These are phyloP conservation scores for Labrus mixtus DNA, from an alignment of 2,113 vertebrate genomes.

Conservation along the genomic window DNA sequence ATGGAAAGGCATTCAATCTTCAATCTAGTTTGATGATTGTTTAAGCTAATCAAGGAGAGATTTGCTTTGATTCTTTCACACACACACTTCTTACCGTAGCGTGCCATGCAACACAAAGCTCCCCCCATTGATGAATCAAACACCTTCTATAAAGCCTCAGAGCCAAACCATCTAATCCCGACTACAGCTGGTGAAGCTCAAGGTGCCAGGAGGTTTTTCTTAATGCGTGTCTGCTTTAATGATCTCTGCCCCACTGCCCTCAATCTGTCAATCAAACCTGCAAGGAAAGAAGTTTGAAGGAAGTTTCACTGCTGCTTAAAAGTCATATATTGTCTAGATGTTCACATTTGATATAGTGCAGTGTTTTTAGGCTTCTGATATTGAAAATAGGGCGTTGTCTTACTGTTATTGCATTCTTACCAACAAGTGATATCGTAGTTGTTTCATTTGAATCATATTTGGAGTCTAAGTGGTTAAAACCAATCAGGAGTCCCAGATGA, in stretches of 20 bases:
- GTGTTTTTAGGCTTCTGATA: not conserved
- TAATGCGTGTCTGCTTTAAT: conserved; percentile 45
- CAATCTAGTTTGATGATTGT: conserved; percentile 3
- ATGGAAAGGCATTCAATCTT: not conserved
- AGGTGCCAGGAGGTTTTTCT: conserved; percentile 49
- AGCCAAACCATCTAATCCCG: conserved; percentile 53
- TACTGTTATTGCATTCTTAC: not conserved
- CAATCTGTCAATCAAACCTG: conserved; percentile 71
- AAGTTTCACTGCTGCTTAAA: not conserved
- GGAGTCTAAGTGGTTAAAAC: not conserved
- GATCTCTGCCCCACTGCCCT: conserved; percentile 72
- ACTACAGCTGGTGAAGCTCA: conserved; percentile 59
- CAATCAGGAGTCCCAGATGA: no score
- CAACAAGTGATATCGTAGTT: not conserved
- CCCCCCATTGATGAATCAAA: conserved; percentile 56
- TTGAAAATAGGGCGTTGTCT: no score
- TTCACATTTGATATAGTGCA: not conserved
- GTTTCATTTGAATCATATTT: not conserved
- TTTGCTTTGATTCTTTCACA: conserved; percentile 21
- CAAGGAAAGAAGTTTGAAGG: not conserved
- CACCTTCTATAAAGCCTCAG: conserved; percentile 35
- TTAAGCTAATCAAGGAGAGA: conserved; percentile 2
- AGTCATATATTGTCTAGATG: not conserved
- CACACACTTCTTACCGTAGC: not conserved
- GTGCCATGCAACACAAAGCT: not conserved